Evolutionary conservation across 2,888 invertebrate genomes (phyloP).

Genomic region (Ceramica pisi): DNA sequence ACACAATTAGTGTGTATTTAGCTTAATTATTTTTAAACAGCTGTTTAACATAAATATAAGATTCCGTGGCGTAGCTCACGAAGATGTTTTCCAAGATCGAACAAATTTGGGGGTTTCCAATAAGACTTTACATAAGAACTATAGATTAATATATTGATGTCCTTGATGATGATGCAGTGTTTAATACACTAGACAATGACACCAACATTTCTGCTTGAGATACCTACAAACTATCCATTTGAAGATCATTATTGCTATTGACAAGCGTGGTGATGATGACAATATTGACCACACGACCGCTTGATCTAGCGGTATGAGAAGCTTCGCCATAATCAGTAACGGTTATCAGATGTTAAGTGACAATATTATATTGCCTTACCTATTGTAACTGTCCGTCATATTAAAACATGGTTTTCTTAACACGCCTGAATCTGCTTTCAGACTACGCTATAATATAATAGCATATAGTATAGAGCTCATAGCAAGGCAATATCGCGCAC

Average conservation of each 20-base stretch:
- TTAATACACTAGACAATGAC: not conserved
- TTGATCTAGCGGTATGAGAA: slow-evolving; percentile 14
- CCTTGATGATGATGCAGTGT: not conserved
- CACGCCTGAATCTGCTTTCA: too few relatives aligned
- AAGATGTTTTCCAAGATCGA: slow-evolving; percentile 15
- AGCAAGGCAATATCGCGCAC: too few relatives aligned
- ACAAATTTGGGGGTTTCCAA: not conserved
- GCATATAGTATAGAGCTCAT: too few relatives aligned
- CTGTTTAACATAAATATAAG: slow-evolving; percentile 27
- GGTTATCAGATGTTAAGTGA: slow-evolving; percentile 7
- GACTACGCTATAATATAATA: too few relatives aligned
- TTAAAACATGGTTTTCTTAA: not conserved
- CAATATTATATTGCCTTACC: slow-evolving; percentile 6
- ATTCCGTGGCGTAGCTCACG: slow-evolving; percentile 49
- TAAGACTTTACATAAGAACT: not conserved
- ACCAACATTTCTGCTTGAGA: not conserved
- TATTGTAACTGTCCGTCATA: slow-evolving; percentile 13
- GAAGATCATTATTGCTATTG: slow-evolving; percentile 8
- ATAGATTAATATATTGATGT: not conserved
- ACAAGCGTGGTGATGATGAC: slow-evolving; percentile 9
- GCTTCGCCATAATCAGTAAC: slow-evolving; percentile 20
- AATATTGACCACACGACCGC: slow-evolving; percentile 7
- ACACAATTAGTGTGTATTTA: slow-evolving; percentile 21
- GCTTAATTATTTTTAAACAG: slow-evolving; percentile 41
- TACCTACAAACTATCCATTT: not conserved